Evolutionary conservation across 2,888 invertebrate genomes (phyloP).

Genomic region (Cremastinae sp.): DNA sequence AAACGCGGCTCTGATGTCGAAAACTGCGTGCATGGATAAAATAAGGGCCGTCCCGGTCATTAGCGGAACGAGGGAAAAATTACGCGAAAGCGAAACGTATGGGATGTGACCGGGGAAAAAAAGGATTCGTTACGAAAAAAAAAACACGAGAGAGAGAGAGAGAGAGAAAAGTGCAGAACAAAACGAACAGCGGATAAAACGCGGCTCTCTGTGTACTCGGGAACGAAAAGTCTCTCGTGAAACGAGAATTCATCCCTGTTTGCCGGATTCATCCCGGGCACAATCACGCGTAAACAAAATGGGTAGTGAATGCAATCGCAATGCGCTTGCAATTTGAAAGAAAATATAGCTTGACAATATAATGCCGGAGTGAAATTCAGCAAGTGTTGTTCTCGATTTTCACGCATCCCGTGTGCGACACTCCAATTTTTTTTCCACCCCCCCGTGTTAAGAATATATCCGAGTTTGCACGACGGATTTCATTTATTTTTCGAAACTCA

Average conservation of each 20-base stretch:
- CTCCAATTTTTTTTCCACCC: too few relatives aligned
- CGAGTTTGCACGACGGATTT: too few relatives aligned
- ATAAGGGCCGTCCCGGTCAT: conserved; percentile 6
- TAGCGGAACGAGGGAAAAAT: conserved; percentile 4
- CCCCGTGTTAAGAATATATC: too few relatives aligned
- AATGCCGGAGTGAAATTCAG: conserved; percentile 47
- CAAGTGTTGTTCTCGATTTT: conserved; percentile 27
- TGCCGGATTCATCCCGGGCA: background rate
- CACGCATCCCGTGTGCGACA: too few relatives aligned
- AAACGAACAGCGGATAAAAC: background rate
- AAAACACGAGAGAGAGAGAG: too few relatives aligned
- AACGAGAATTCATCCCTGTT: background rate
- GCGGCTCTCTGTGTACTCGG: too few relatives aligned
- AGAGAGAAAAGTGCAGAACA: too few relatives aligned
- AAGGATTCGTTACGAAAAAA: background rate
- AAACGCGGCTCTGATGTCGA: background rate
- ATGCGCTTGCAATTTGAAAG: conserved; percentile 15
- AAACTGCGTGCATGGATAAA: background rate
- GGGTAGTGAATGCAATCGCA: conserved; percentile 2
- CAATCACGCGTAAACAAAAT: conserved; percentile 16
- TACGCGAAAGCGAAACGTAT: conserved; percentile 11
- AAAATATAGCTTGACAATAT: conserved; percentile 40
- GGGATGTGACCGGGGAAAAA: background rate
- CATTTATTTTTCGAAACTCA: too few relatives aligned
- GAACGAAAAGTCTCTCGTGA: background rate